A percentile compares a stretch with the other conserved stretches of the same genome.
phyloP scores from a whole-genome alignment of 2,888 invertebrate species.

The Agonopterix arenella region DNA sequence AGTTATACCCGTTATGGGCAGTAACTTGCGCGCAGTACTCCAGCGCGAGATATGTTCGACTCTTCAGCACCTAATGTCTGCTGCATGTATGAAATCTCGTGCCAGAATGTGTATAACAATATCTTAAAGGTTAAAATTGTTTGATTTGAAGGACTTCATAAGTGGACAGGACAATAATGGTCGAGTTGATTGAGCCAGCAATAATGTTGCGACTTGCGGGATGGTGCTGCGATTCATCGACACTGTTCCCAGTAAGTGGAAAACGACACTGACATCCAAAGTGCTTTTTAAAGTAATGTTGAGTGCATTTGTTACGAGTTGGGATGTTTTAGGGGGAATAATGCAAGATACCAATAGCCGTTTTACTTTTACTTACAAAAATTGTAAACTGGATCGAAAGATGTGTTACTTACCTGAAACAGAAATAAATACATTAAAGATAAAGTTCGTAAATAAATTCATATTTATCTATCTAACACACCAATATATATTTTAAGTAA shows the following conservation, averaged over 20 bases:
- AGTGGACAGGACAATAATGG: neutral
- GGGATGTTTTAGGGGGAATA: constrained; percentile 11
- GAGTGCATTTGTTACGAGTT: constrained; percentile 6
- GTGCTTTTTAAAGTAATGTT: too few relatives aligned
- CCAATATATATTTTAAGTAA: too few relatives aligned
- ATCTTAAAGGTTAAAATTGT: neutral
- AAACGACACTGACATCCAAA: constrained; percentile 3
- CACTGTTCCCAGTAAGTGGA: neutral
- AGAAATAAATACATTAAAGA: too few relatives aligned
- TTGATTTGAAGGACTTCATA: too few relatives aligned
- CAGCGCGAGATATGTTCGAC: constrained; percentile 24
- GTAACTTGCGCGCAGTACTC: constrained; percentile 47
- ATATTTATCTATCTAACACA: too few relatives aligned
- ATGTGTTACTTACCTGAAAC: too few relatives aligned
- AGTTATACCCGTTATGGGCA: constrained; percentile 59
- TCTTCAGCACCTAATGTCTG: constrained; percentile 56
- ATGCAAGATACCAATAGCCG: constrained; percentile 26
- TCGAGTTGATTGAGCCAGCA: constrained; percentile 48
- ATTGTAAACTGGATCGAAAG: too few relatives aligned
- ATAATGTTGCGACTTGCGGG: constrained; percentile 36
- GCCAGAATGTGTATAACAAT: too few relatives aligned
- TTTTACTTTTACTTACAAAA: constrained; percentile 19
- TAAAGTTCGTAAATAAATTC: too few relatives aligned
- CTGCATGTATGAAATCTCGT: too few relatives aligned
- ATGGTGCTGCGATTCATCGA: constrained; percentile 6